Base-by-base conservation (phyloP, 2,113 vertebrate species). In the Stercorarius parasiticus region DNA sequence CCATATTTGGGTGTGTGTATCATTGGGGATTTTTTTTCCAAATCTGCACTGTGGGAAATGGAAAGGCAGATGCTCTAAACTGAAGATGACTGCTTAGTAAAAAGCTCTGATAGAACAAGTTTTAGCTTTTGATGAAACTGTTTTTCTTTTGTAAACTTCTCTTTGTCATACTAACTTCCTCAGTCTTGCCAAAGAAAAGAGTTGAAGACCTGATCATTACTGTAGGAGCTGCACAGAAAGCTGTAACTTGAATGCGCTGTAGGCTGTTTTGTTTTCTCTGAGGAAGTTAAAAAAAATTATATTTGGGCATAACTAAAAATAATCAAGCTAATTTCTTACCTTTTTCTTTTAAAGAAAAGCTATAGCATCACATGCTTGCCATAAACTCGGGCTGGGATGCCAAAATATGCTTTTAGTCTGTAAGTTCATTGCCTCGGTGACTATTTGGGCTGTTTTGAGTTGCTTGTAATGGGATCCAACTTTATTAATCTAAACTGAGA, bases 1-100 rank as follows among this genome's bases (percentile, higher is more conserved):
- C 97, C 94, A 93, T 97, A 97, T 97, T 97, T 97, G 97, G 95
- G 19, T 49, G 27, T 67, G 74, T 86, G 23, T 90, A 59, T 72
- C 78, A 8, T 3, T 56, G 23, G 22, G 49, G 7, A 59, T 15
- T 52, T 70, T 84, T 64, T 79, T 71, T 67, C 47, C 56, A 62
- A 22, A 58, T 64, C 59, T 55, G 15, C 40, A 9, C 18, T 85
- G 50, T 87, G 70, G 56, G 58, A 95, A 88, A 22, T 59, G 32
- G 34, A 59, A 64, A 58, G 30, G 32, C 38, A 52, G 22, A 59
- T 27, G 22, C 13, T 76, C n/a, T 67, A 67, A 53, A 66, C 11
- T 47, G 40, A 67, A 64, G 9, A n/a, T 66, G 21, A 59, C 34
- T 62, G 29, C 70, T 62, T 5, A 55, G 26, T 79, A 56, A 76